Evolutionary conservation across 2,888 invertebrate genomes (phyloP).

Genomic region (Thysanoteuthis rhombus): DNA sequence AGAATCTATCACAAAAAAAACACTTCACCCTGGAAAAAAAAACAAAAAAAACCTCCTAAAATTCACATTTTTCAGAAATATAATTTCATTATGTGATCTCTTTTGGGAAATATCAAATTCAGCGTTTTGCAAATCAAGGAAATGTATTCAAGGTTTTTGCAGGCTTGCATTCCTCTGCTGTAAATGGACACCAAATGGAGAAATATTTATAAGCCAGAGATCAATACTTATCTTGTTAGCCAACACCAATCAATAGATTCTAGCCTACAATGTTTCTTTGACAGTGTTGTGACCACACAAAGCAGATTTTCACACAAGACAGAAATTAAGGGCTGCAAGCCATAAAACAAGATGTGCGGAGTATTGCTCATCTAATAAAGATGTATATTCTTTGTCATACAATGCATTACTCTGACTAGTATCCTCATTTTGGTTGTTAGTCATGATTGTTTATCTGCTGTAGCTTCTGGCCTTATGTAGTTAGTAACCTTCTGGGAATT

Average conservation of each 20-base stretch:
- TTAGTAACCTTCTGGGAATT: too few species aligned
- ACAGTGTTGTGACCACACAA: neutral
- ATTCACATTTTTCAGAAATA: too few species aligned
- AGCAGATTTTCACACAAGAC: neutral
- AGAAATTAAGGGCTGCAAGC: neutral
- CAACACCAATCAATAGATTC: neutral
- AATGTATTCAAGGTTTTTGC: neutral
- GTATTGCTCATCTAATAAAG: too few species aligned
- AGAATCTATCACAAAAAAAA: too few species aligned
- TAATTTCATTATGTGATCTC: neutral
- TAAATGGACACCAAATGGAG: neutral
- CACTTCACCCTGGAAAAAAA: too few species aligned
- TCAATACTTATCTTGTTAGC: constrained; percentile 12
- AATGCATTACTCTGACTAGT: too few species aligned
- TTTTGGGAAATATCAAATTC: constrained; percentile 12
- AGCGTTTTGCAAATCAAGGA: neutral
- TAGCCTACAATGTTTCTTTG: neutral
- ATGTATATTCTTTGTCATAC: too few species aligned
- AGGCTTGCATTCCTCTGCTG: neutral
- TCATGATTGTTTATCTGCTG: too few species aligned
- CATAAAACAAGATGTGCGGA: too few species aligned
- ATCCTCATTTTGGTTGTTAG: too few species aligned
- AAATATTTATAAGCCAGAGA: neutral
- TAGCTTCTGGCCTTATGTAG: too few species aligned
- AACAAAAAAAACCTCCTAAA: too few species aligned